Conservation (phyloP, 2,797 vertebrate genomes). For the Silurus aristotelis region DNA sequence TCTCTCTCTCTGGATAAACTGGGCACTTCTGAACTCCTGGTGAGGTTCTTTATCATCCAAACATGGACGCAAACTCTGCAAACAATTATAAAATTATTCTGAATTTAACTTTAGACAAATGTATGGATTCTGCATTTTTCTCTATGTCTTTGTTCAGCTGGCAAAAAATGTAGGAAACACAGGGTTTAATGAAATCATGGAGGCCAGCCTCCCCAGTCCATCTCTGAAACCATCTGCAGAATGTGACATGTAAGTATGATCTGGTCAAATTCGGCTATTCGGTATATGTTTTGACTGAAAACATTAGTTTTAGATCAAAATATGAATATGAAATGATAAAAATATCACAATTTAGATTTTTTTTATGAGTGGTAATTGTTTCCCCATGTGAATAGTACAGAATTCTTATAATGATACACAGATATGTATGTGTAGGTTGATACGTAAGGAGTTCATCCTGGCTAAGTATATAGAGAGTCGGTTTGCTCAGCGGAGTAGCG, state of each 20-base stretch:
- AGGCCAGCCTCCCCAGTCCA: constrained; percentile 75
- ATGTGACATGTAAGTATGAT: constrained; percentile 79
- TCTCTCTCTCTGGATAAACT: constrained; percentile 81
- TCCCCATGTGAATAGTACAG: neutral
- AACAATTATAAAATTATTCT: neutral
- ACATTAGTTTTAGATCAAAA: neutral
- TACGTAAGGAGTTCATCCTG: constrained; percentile 77
- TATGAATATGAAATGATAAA: neutral
- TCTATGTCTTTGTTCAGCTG: constrained; percentile 56
- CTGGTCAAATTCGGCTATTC: neutral
- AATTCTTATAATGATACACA: neutral
- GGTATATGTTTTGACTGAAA: neutral
- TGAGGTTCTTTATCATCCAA: constrained; percentile 43
- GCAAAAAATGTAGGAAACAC: constrained; percentile 82
- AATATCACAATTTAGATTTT: neutral
- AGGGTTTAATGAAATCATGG: constrained; percentile 82
- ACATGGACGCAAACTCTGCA: neutral
- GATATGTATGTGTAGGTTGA: constrained; percentile 57
- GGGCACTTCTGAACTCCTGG: constrained; percentile 82
- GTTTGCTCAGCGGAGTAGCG: constrained; percentile 70
- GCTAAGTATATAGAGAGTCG: constrained; percentile 80
- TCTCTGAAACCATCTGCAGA: constrained; percentile 77
- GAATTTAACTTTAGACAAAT: neutral
- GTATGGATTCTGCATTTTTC: neutral
- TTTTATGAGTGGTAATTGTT: too few relatives aligned